Base-by-base conservation (phyloP, 1,140 invertebrate genomes). In the Pseudomyrmex gracilis region DNA sequence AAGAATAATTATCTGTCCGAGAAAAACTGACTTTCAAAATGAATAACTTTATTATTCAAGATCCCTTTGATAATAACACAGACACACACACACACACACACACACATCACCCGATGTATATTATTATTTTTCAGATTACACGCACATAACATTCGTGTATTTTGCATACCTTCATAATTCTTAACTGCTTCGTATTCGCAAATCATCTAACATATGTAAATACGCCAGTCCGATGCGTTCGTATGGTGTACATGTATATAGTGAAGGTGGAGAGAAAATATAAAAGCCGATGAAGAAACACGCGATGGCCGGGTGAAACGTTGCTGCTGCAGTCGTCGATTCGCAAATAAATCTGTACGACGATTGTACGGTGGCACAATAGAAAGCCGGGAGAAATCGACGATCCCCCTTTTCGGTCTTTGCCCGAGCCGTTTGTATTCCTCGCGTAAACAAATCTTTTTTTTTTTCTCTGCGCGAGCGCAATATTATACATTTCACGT, bases 401-500 rank as follows among this genome's bases (percentile, higher is more conserved):
- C 20, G 22, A 22, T 82, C 45, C 13, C 5, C 22, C 20, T 73
- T 53, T 34, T 20, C 43, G 66, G 13, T 68, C 68, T 67, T 55
- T 34, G 49, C 13, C 17, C 57, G 53, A 7, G 51, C 24, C 47
- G 12, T 9, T 45, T 20, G 34, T 55, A 45, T 57, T 68, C 55
- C 43, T 71, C 76, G 34, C 55, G 22, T 17, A 70, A 80, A 76
- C 51, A 76, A 64, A 76, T 53, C 12, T 53, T 10, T 34, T 49
- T 24, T n/a, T 63, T 22, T 47, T 22, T 34, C 24, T 64, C 64
- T 64, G 74, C 34, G 34, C 34, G 5, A 34, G 57, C 45, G 58
- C 73, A 83, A 87, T 68, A 47, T 86, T 61, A 86, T 86, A 68
- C 77, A 53, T 85, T 80, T 63, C 67, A 34, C 34, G 34, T 34